Conservation (phyloP, 2,797 vertebrate genomes). For the Pseudomugil gertrudae region DNA sequence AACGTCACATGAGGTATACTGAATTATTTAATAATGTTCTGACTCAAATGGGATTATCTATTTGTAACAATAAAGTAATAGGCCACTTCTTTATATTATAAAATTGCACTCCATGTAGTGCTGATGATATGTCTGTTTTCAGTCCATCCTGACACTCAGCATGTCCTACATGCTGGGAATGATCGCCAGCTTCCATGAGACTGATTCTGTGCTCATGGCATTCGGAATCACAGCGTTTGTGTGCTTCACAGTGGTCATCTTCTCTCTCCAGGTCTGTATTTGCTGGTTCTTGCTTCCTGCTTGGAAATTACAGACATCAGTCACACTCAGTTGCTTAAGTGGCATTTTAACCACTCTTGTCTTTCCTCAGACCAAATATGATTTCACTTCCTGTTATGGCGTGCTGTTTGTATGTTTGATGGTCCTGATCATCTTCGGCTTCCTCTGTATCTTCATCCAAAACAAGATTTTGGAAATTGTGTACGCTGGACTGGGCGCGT, state of each 20-base stretch:
- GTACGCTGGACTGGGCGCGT: conserved; percentile 88
- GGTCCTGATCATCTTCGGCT: conserved; percentile 87
- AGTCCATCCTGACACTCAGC: conserved; percentile 90
- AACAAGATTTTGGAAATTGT: conserved; percentile 89
- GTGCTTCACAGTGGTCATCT: conserved; percentile 91
- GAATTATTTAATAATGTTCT: too few relatives aligned
- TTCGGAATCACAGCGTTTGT: conserved; percentile 91
- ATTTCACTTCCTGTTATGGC: conserved; percentile 92
- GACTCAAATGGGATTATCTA: too few relatives aligned
- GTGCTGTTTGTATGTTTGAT: conserved; percentile 90
- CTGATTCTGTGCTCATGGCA: conserved; percentile 90
- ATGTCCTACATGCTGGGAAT: conserved; percentile 96
- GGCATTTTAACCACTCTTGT: not conserved
- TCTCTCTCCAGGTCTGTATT: conserved; percentile 89
- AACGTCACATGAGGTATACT: too few relatives aligned
- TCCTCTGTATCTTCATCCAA: conserved; percentile 92
- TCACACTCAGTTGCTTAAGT: not conserved
- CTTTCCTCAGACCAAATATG: conserved; percentile 87
- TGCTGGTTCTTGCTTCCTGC: not conserved
- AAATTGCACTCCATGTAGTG: not conserved
- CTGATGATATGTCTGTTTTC: too few relatives aligned
- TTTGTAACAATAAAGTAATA: not conserved
- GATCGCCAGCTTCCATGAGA: conserved; percentile 92
- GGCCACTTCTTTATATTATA: not conserved
- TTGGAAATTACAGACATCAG: not conserved